These are phyloP conservation scores for Pseudochirops cupreus DNA, from an alignment of 2,797 vertebrate species.

Conservation along the genomic window DNA sequence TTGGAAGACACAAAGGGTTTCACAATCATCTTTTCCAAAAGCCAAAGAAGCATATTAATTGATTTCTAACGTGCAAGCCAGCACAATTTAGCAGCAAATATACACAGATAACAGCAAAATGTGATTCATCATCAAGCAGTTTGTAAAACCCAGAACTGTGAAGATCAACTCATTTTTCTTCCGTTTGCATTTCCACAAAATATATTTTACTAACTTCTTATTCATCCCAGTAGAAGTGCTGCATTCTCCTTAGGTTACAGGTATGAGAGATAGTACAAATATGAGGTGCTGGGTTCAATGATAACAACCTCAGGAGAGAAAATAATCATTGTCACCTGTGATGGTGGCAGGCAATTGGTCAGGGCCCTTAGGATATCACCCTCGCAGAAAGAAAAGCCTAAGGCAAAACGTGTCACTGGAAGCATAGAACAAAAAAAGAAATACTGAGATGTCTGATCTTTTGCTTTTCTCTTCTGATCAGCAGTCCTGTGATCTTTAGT, in stretches of 20 bases:
- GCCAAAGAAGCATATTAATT: not conserved
- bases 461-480: not conserved
- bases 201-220: conserved; percentile 1
- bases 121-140: not conserved
- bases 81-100: not conserved
- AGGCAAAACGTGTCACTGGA: not conserved
- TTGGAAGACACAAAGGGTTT: not conserved
- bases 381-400: not conserved
- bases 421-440: conserved; percentile 2
- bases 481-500: not conserved
- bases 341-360: not conserved
- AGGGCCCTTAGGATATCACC: not conserved
- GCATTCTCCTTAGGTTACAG: rapidly evolving
- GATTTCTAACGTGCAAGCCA: not conserved
- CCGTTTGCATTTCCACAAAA: not conserved
- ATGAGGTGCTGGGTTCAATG: not conserved
- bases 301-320: not conserved
- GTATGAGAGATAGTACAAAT: not conserved
- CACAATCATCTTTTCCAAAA: not conserved
- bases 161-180: conserved; percentile 14
- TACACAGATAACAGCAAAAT: not conserved
- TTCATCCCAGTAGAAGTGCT: conserved; percentile 7
- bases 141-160: not conserved
- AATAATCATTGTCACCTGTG: not conserved
- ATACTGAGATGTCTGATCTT: not conserved